phyloP scores from a whole-genome alignment of 2,113 vertebrate species.

The Pygoscelis adeliae region DNA sequence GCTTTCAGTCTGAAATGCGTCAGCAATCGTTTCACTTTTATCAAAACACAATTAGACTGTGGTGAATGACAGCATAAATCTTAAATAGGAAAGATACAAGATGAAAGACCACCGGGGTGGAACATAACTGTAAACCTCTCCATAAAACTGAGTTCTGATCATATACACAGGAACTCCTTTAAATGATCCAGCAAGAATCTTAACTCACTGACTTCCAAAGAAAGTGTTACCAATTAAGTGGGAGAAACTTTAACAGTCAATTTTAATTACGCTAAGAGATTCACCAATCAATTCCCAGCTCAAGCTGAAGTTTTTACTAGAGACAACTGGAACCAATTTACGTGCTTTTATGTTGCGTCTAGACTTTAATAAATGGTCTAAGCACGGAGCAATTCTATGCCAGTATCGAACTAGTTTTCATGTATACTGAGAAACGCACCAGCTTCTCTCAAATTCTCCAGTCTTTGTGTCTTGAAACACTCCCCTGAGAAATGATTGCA shows the following conservation, averaged over 20 bases:
- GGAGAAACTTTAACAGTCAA: conserved; percentile 82
- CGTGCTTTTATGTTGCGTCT: conserved; percentile 96
- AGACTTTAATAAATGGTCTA: conserved; percentile 97
- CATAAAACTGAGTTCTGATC: conserved; percentile 81
- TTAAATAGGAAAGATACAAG: conserved; percentile 80
- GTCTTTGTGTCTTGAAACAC: not conserved
- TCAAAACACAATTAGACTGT: conserved; percentile 83
- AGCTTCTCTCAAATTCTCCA: conserved; percentile 22
- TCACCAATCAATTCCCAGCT: conserved; percentile 80
- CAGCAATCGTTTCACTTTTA: conserved; percentile 77
- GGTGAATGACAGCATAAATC: conserved; percentile 84
- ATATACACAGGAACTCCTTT: conserved; percentile 79
- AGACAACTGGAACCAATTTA: conserved; percentile 88
- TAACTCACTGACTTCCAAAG: conserved; percentile 75
- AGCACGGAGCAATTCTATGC: conserved; percentile 77
- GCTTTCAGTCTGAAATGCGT: conserved; percentile 76
- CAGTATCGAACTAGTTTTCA: conserved; percentile 79
- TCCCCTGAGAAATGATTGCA: not conserved
- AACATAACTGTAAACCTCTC: conserved; percentile 80
- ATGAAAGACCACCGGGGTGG: conserved; percentile 81
- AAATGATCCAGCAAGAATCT: conserved; percentile 78
- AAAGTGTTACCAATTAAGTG: conserved; percentile 84
- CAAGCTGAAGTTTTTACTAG: conserved; percentile 82
- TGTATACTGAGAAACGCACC: conserved; percentile 50
- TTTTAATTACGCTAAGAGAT: conserved; percentile 81